Percentiles rank a stretch among this genome's conserved stretches.
Evolutionary conservation across 1,140 invertebrate species (phyloP).

Genomic region (Eumaeus atala): DNA sequence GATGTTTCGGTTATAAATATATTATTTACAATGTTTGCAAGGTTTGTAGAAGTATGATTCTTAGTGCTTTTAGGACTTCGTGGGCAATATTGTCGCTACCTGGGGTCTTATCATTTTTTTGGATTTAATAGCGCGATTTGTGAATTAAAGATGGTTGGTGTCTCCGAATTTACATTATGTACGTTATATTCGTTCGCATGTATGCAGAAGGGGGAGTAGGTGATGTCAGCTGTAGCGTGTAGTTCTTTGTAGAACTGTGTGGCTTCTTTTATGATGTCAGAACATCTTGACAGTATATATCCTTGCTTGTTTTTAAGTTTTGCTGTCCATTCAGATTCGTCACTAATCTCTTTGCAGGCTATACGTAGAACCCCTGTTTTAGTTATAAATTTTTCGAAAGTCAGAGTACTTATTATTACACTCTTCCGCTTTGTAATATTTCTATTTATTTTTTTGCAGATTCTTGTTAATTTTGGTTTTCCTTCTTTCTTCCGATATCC

Average conservation of each 20-base stretch:
- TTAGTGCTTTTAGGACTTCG: slow-evolving; percentile 20
- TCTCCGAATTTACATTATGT: not conserved
- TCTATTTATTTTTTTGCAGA: too few species aligned
- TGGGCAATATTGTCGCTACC: slow-evolving; percentile 24
- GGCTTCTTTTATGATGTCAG: slow-evolving; percentile 25
- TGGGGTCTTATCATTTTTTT: slow-evolving; percentile 24
- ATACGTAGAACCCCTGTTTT: too few species aligned
- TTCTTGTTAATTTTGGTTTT: too few species aligned
- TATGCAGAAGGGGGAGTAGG: not conserved
- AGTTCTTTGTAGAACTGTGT: slow-evolving; percentile 23
- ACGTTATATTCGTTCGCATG: not conserved
- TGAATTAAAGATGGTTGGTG: slow-evolving; percentile 9
- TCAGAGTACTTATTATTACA: too few species aligned
- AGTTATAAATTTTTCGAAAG: too few species aligned
- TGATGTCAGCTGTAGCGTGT: slow-evolving; percentile 8
- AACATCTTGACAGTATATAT: slow-evolving; percentile 7
- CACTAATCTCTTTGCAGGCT: too few species aligned
- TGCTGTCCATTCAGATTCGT: slow-evolving; percentile 19
- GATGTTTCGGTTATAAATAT: slow-evolving; percentile 19
- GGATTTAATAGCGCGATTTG: slow-evolving; percentile 26
- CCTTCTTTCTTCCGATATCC: too few species aligned
- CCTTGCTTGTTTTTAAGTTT: slow-evolving; percentile 18
- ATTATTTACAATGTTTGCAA: slow-evolving; percentile 22
- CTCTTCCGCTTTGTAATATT: too few species aligned
- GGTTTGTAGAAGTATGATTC: slow-evolving; percentile 6